Evolutionary conservation across 1,140 invertebrate genomes (phyloP).

Genomic region (Aphelenchoides avenae): DNA sequence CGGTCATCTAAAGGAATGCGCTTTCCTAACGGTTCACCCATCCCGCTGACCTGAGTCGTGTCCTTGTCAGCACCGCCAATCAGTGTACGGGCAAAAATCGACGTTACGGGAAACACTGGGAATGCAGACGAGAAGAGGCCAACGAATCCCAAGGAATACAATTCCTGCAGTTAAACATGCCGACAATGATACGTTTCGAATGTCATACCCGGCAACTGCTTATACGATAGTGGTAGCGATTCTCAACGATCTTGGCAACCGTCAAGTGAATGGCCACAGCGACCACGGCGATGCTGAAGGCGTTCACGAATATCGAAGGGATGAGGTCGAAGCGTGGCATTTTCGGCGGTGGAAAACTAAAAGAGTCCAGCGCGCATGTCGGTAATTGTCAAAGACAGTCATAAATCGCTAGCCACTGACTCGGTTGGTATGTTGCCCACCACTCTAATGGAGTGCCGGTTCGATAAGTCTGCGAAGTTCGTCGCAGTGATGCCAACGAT

Average conservation of each 20-base stretch:
- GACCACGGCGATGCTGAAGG: slow-evolving; percentile 47
- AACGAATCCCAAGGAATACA: slow-evolving; percentile 55
- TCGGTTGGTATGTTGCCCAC: slow-evolving; percentile 55
- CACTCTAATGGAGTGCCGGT: slow-evolving; percentile 44
- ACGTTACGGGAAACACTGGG: slow-evolving; percentile 58
- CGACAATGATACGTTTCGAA: background rate
- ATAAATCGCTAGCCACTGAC: slow-evolving; percentile 18
- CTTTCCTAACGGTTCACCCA: background rate
- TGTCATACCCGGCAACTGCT: slow-evolving; percentile 50
- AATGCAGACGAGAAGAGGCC: slow-evolving; percentile 53
- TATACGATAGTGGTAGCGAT: slow-evolving; percentile 54
- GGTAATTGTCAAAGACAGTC: background rate
- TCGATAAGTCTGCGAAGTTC: slow-evolving; percentile 54
- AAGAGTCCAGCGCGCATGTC: slow-evolving; percentile 5
- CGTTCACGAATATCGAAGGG: slow-evolving; percentile 44
- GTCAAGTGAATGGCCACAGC: slow-evolving; percentile 56
- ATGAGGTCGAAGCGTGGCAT: slow-evolving; percentile 54
- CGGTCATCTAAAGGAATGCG: slow-evolving; percentile 38
- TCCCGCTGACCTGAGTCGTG: slow-evolving; percentile 53
- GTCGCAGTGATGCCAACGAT: slow-evolving; percentile 58
- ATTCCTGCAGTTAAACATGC: slow-evolving; percentile 31
- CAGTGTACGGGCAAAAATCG: slow-evolving; percentile 54
- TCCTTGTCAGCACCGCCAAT: slow-evolving; percentile 53
- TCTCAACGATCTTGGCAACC: slow-evolving; percentile 55
- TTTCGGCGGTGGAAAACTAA: slow-evolving; percentile 50